A percentile compares a stretch with the other conserved stretches of the same genome.
phyloP scores from a whole-genome alignment of 2,888 invertebrate species.

The Sturmia bella region DNA sequence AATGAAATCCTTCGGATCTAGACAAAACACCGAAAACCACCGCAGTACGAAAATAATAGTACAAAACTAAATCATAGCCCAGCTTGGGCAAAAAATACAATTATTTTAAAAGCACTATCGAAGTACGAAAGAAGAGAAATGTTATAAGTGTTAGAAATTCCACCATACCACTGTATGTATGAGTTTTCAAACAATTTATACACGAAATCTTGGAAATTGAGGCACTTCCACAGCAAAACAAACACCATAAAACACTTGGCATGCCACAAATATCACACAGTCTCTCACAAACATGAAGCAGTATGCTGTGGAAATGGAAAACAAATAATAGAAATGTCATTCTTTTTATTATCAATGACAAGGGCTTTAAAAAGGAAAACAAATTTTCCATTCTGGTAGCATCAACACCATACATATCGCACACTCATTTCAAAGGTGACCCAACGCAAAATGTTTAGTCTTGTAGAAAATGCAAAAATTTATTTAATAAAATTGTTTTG shows the following conservation, averaged over 20 bases:
- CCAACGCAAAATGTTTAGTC: too few species aligned
- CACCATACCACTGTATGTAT: not conserved
- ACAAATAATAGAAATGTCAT: conserved; percentile 51
- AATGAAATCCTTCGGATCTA: conserved; percentile 55
- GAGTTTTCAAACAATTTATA: conserved; percentile 78
- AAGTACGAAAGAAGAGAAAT: conserved; percentile 27
- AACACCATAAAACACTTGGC: conserved; percentile 62
- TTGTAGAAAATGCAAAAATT: too few species aligned
- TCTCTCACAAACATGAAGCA: not conserved
- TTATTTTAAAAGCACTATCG: conserved; percentile 64
- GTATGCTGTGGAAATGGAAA: conserved; percentile 1
- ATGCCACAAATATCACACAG: conserved; percentile 57
- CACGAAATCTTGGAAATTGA: conserved; percentile 78
- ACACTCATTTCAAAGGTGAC: too few species aligned
- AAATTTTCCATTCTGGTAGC: conserved; percentile 17
- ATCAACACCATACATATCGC: too few species aligned
- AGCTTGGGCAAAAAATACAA: conserved; percentile 43
- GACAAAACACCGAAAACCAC: conserved; percentile 32
- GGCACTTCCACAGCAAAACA: conserved; percentile 73
- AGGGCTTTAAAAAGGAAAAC: conserved; percentile 43
- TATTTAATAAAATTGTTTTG: too few species aligned
- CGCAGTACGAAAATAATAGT: conserved; percentile 11
- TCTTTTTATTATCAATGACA: conserved; percentile 45
- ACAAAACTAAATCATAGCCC: conserved; percentile 21
- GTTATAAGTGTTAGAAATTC: not conserved